Percentiles rank a stretch among this genome's conserved stretches.
Evolutionary conservation across 1,140 invertebrate species (phyloP).

Genomic region (Hyles euphorbiae): DNA sequence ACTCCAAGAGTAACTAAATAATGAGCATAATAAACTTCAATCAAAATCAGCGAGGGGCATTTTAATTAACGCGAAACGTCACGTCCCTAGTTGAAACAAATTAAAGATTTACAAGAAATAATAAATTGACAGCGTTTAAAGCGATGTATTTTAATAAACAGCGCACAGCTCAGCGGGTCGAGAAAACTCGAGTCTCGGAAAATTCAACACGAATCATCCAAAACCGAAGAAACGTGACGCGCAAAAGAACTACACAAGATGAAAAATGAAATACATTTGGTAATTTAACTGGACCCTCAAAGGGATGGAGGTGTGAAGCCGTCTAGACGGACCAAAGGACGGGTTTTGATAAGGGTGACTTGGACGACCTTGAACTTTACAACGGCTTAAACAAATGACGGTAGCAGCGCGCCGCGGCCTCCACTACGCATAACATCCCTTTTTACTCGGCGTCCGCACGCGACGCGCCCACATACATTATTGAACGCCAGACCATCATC

Average conservation of each 20-base stretch:
- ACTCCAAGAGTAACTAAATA: constrained; percentile 2
- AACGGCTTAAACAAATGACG: constrained; percentile 67
- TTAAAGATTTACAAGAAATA: background rate
- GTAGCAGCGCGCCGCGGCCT: constrained; percentile 21
- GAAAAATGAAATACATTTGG: constrained; percentile 37
- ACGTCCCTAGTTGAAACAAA: constrained; percentile 13
- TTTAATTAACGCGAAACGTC: constrained; percentile 14
- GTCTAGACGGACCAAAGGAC: constrained; percentile 69
- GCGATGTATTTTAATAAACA: background rate
- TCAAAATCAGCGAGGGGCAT: constrained; percentile 14
- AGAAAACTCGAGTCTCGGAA: background rate
- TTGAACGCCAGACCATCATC: no score
- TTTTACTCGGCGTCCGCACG: background rate
- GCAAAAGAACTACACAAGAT: constrained; percentile 2
- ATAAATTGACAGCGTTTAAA: constrained; percentile 4
- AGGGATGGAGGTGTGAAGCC: constrained; percentile 64
- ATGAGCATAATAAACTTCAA: constrained; percentile 19
- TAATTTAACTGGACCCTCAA: constrained; percentile 57
- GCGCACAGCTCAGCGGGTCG: background rate
- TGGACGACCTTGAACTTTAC: constrained; percentile 65
- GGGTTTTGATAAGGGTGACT: constrained; percentile 62
- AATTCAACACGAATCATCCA: background rate
- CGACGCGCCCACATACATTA: no score
- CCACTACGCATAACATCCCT: constrained; percentile 12
- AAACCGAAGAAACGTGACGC: background rate